Base-by-base conservation (phyloP, 2,113 vertebrate species). In the Embiotoca jacksoni region DNA sequence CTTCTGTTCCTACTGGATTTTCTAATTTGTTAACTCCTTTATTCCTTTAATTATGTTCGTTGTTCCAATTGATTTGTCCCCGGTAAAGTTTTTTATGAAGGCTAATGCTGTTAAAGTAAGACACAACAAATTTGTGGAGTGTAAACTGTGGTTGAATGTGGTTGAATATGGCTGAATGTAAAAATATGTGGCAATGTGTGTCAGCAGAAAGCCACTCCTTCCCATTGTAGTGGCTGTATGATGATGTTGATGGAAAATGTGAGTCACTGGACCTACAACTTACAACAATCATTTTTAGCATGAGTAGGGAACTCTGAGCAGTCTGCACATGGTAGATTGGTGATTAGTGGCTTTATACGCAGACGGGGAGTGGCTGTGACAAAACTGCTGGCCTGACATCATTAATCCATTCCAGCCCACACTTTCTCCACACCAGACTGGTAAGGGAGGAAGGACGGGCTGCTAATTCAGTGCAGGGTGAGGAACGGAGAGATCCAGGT, bases 221-320 rank as follows among this genome's bases (percentile, higher is more conserved):
- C 65, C 68, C 73, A 84, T 92, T 89, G 86, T 90, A 79, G 81
- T 15, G 0, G 53, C 83, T 81, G 88, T 91, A 84, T 90, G 88
- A 90, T 89, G 82, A 82, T 86, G 80, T 81, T 69, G 83, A 87
- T 88, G 88, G 90, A 89, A 91, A 89, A 81, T 65, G 39, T 90
- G 90, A 93, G 75, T 93, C 92, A 92, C 83, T 32, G 11, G 46
- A 83, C 60, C 83, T 91, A 84, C 89, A 81, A 89, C 82, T 83
- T 83, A 85, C 76, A 88, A 89, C 84, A 86, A 83, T 90, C 86
- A 92, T 91, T 88, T 88, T 91, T 87, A 91, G 78, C 57, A 61
- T 66, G 76, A 77, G 75, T 3, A 54, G 62, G n/a, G 72, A 80
- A 62, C 72, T 65, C n/a, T 0, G 53, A 23, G 80, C 44, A 67